Evolutionary conservation across 2,797 vertebrate species (phyloP), one percentile per base, ranked within the genome.

Genomic region (Dromococcyx pavoninus): DNA sequence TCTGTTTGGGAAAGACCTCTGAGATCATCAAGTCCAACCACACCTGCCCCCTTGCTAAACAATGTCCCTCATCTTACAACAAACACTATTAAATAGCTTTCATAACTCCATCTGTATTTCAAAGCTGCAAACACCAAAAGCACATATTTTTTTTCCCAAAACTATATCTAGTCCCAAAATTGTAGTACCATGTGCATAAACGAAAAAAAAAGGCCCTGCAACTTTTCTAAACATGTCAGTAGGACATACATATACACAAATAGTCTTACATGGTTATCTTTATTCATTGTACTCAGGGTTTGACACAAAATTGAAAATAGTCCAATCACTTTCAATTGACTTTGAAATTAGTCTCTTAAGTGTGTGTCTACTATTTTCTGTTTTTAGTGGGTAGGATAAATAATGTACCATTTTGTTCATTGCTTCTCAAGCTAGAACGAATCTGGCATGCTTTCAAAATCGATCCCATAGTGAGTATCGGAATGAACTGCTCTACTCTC

Each of bases 381-480:
- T 0, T 17, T 77, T 84, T 74, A 88, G 33, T 76, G 82, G 15
- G 23, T 67, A 48, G 7, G 18, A 17, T 56, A 87, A 81, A 86
- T 41, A 67, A 65, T 67, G 16, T 43, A 82, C 43, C 22, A 41
- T 76, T 93, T 96, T 90, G 19, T 11, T 80, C 24, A 39, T 53
- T 93, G 66, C 22, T 82, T 77, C 50, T 88, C 32, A 70, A 56
- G n/a, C 65, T 93, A 67, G 23, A 95, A 84, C 22, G 17, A 17
- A 60, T 85, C 57, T 95, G 78, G 72, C 78, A 57, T 2, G 3
- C n/a, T 91, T 91, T 93, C 75, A 87, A 87, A 95, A 77, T 92
- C 88, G 6, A 5, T 88, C 43, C 61, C 60, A 39, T 18, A 43
- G 41, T 25, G 64, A 76, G 35, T 58, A 93, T 86, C 53, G 77